Evolutionary conservation across 1,140 invertebrate genomes (phyloP), one percentile per base, ranked within the genome.

Genomic region (Sarcophaga bullata): DNA sequence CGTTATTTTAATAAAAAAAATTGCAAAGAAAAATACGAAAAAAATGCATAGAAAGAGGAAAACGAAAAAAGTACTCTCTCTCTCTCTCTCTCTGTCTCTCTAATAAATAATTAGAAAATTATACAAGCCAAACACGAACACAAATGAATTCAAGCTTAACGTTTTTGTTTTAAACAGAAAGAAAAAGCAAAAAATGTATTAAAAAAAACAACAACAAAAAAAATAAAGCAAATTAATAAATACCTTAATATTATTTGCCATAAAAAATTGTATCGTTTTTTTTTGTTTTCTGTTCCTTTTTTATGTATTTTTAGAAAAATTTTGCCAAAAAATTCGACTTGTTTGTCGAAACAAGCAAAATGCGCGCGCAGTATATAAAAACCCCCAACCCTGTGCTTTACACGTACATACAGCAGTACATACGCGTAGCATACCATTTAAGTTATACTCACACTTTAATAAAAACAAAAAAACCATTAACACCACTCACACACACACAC

Each of bases 271-370:
- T 37, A 37, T 37, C 25, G 4, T 37, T 37, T 37, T 37, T 37
- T 37, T 37, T 37, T 37, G 25, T 37, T 37, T 37, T 37, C 25
- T 37, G 1, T 37, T 37, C 4, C 4, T 37, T 78, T 78, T 78
- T 37, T 78, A 17, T 78, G 48, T 78, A 50, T 78, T 78, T 37
- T 78, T 78, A 76, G n/a, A 50, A 78, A 50, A 19, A 50, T 48
- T 78, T 48, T 68, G n/a, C 10, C 48, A 78, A 78, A 78, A 78
- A 78, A 17, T 9, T 68, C n/a, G 6, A 68, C 62, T 68, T 68
- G 25, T 37, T 37, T 37, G 25, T 37, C 4, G 25, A 19, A 68
- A 68, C n/a, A 19, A 68, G 62, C 62, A 68, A 0, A 68, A 25
- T 25, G 62, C 62, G 62, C 62, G 62, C 62, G 62, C 62, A 68